Conservation (phyloP, 2,888 invertebrate genomes). For the Watsonalla cultraria region DNA sequence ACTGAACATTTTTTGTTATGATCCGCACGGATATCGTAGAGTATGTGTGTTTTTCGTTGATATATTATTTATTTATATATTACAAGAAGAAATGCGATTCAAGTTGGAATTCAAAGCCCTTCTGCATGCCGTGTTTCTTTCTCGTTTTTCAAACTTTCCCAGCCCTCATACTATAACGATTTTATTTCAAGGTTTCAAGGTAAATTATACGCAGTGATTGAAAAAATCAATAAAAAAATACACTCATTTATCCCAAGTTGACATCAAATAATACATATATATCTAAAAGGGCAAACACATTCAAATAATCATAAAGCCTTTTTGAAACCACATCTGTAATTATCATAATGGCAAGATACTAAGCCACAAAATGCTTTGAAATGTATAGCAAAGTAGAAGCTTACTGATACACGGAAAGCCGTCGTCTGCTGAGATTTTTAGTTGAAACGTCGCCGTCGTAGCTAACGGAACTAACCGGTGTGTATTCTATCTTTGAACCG, state of each 20-base stretch:
- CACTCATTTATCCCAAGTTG: no score
- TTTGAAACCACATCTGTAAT: neutral
- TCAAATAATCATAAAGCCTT: no score
- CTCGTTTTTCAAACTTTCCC: no score
- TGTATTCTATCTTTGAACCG: conserved; percentile 25
- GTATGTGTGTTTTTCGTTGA: no score
- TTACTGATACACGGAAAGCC: neutral
- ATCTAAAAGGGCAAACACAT: neutral
- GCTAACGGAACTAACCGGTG: conserved; percentile 13
- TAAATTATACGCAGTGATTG: no score
- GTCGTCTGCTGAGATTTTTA: neutral
- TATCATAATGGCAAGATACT: neutral
- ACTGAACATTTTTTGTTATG: neutral
- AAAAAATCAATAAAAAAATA: no score
- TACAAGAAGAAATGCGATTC: no score
- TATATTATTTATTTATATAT: no score
- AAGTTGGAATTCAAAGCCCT: no score
- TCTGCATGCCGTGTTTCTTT: no score
- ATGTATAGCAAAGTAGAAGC: neutral
- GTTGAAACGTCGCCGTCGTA: conserved; percentile 1
- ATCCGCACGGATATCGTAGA: neutral
- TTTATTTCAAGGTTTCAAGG: no score
- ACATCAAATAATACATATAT: neutral
- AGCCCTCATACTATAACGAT: no score
- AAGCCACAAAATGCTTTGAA: neutral